These are phyloP conservation scores for Camptogramma bilineatum DNA, from an alignment of 2,888 invertebrate genomes.

Conservation along the genomic window DNA sequence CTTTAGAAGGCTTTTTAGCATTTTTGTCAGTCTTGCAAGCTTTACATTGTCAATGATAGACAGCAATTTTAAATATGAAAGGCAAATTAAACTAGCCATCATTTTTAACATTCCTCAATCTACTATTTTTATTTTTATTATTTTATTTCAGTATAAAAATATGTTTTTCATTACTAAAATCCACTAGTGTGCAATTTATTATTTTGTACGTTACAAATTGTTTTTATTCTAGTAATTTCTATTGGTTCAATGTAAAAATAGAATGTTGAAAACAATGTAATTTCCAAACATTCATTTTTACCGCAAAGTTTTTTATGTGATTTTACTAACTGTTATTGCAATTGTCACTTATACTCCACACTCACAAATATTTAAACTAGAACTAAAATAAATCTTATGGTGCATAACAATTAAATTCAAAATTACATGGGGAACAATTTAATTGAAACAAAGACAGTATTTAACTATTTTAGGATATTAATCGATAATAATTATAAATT, in stretches of 20 bases:
- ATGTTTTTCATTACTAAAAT: conserved; percentile 5
- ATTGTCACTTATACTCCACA: conserved; percentile 19
- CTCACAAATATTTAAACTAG: background rate
- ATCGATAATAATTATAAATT: conserved; percentile 4
- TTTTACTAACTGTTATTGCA: conserved; percentile 29
- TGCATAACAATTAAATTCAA: background rate
- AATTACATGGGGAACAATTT: background rate
- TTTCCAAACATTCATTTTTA: background rate
- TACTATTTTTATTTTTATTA: conserved; percentile 10
- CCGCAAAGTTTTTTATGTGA: conserved; percentile 9
- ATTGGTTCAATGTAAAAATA: too few species aligned
- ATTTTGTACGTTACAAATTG: background rate
- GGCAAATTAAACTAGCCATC: conserved; percentile 24
- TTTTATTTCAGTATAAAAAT: conserved; percentile 24
- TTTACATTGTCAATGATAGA: conserved; percentile 64
- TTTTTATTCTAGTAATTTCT: background rate
- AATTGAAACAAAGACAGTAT: background rate
- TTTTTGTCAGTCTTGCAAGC: conserved; percentile 79
- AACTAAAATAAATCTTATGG: background rate
- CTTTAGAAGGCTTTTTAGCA: conserved; percentile 74
- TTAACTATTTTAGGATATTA: background rate
- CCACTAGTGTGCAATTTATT: conserved; percentile 5
- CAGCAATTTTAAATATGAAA: conserved; percentile 34
- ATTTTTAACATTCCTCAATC: conserved; percentile 11
- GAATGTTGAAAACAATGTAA: background rate